These are phyloP conservation scores for Pseudomyrmex gracilis DNA, from an alignment of 1,140 invertebrate genomes.

Conservation along the genomic window DNA sequence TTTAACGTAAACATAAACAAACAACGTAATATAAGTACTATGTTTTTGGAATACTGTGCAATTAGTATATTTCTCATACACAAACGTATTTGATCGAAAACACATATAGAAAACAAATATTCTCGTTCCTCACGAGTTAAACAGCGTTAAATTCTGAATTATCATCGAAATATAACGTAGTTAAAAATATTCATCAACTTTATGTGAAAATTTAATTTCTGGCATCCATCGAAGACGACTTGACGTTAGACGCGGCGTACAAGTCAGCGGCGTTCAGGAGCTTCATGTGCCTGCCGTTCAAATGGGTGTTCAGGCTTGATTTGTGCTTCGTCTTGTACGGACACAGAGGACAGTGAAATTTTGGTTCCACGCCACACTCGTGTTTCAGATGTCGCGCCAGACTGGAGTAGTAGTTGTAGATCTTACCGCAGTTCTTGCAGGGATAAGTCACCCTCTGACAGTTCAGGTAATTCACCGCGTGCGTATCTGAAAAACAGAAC, in stretches of 20 bases:
- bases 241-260: constrained; percentile 68
- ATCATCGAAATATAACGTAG: background rate
- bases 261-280: constrained; percentile 75
- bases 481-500: constrained; percentile 76
- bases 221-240: constrained; percentile 52
- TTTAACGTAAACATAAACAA: too few species aligned
- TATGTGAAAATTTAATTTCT: constrained; percentile 35
- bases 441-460: constrained; percentile 79
- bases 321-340: constrained; percentile 81
- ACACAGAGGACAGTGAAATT: constrained; percentile 84
- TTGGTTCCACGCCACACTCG: constrained; percentile 86
- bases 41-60: background rate
- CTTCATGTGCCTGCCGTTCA: constrained; percentile 81
- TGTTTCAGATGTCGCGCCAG: constrained; percentile 85
- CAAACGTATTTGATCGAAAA: too few species aligned
- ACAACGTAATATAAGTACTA: too few species aligned
- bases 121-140: background rate
- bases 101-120: background rate
- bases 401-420: constrained; percentile 84
- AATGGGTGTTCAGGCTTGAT: constrained; percentile 80
- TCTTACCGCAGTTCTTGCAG: constrained; percentile 83
- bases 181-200: too few species aligned
- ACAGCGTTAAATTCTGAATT: constrained; percentile 42
- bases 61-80: background rate
- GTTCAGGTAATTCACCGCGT: constrained; percentile 54